A percentile compares a stretch with the other conserved stretches of the same genome.
Conservation (phyloP, 2,888 invertebrate genomes). For the Rutpela maculata region DNA sequence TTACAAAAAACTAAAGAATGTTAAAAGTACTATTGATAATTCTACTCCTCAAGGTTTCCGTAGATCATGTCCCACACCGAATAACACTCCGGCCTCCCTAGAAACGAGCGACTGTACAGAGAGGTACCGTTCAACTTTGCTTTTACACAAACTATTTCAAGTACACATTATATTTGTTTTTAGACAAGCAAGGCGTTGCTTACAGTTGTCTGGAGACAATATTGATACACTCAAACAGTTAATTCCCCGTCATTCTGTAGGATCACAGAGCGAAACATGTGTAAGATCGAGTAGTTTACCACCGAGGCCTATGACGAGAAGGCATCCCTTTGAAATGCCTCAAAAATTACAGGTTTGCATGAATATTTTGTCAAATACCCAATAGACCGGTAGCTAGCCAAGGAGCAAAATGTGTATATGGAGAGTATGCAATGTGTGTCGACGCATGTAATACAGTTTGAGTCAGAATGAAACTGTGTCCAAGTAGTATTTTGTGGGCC, state of each 20-base stretch:
- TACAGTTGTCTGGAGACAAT: neutral
- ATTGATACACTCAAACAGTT: no score
- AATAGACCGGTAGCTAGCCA: no score
- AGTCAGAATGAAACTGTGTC: no score
- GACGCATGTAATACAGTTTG: no score
- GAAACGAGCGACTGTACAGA: slow-evolving; percentile 39
- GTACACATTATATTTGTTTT: neutral
- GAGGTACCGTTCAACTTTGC: no score
- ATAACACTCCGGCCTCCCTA: slow-evolving; percentile 39
- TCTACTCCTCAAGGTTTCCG: slow-evolving; percentile 66
- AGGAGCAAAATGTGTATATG: no score
- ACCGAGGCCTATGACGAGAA: slow-evolving; percentile 50
- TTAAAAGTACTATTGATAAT: slow-evolving; percentile 71
- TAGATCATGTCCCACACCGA: slow-evolving; percentile 46
- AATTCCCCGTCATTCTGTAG: slow-evolving; percentile 9
- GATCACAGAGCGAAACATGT: slow-evolving; percentile 46
- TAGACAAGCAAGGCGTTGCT: slow-evolving; percentile 40
- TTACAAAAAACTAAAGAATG: slow-evolving; percentile 70
- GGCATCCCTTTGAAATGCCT: slow-evolving; percentile 44
- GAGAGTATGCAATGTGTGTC: no score
- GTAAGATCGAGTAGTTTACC: slow-evolving; percentile 35
- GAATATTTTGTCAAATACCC: no score
- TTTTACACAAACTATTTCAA: neutral
- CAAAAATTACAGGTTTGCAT: slow-evolving; percentile 40
- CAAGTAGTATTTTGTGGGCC: no score